Conservation (phyloP, 2,888 invertebrate species). For the Pedicia rivosa region DNA sequence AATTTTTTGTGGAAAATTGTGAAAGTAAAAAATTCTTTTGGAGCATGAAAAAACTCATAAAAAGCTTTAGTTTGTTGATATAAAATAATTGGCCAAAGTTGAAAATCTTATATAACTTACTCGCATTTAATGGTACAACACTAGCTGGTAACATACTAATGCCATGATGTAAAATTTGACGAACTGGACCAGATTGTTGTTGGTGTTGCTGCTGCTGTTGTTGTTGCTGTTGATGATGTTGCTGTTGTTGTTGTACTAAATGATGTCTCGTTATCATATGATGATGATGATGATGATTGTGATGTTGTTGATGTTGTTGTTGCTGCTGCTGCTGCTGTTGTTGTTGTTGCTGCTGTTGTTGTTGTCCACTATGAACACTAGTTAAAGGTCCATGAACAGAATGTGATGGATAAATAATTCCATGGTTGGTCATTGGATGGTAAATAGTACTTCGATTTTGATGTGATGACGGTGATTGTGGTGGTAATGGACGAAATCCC, state of each 20-base stretch:
- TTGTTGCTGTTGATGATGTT: constrained; percentile 15
- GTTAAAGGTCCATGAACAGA: constrained; percentile 27
- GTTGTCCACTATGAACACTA: constrained; percentile 8
- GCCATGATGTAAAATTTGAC: constrained; percentile 15
- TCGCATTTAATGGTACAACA: constrained; percentile 30
- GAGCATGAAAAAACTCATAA: too few relatives aligned
- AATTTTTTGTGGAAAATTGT: too few relatives aligned
- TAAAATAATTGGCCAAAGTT: too few relatives aligned
- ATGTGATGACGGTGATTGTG: constrained; percentile 13
- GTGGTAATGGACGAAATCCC: constrained; percentile 19
- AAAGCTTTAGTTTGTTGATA: too few relatives aligned
- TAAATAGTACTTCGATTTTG: constrained; percentile 20
- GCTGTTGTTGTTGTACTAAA: constrained; percentile 13
- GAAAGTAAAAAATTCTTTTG: too few relatives aligned
- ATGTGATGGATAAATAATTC: constrained; percentile 30
- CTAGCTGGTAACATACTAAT: constrained; percentile 19
- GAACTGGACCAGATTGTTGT: constrained; percentile 12
- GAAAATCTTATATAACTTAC: too few relatives aligned
- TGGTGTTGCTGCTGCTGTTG: constrained; percentile 14
- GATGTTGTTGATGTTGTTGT: constrained; percentile 11
- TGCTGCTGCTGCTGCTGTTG: constrained; percentile 17
- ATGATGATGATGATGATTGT: too few relatives aligned
- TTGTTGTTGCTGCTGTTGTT: constrained; percentile 11
- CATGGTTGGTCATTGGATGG: constrained; percentile 27
- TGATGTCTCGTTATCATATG: constrained; percentile 13